These are phyloP conservation scores for Spheniscus humboldti DNA, from an alignment of 2,797 vertebrate species.

Conservation along the genomic window DNA sequence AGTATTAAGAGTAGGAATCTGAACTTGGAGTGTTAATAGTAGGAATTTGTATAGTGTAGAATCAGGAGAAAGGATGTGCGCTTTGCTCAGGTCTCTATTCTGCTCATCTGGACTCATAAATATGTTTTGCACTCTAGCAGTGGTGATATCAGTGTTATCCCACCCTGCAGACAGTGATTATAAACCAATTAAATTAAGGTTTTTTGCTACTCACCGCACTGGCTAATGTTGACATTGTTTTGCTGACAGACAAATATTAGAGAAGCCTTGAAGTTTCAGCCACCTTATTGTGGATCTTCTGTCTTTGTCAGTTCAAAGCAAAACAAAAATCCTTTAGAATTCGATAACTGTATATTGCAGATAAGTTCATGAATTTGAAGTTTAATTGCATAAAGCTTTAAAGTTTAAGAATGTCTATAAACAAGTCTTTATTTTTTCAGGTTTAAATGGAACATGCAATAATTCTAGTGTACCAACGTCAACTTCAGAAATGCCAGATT, in stretches of 20 bases:
- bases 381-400: not conserved
- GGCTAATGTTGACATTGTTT: not conserved
- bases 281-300: not conserved
- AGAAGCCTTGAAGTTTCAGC: not conserved
- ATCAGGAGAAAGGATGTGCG: not conserved
- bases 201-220: not conserved
- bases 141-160: not conserved
- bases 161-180: not conserved
- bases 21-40: not conserved
- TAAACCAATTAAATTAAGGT: not conserved
- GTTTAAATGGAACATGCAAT: slow-evolving; percentile 89
- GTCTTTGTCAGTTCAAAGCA: not conserved
- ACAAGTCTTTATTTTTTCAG: slow-evolving; percentile 65
- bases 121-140: not conserved
- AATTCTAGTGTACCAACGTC: slow-evolving; percentile 84
- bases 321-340: not conserved
- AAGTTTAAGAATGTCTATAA: not conserved
- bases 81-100: not conserved
- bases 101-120: not conserved
- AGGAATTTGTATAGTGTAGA: accelerated
- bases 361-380: not conserved
- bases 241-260: not conserved
- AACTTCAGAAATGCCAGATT: slow-evolving; percentile 89
- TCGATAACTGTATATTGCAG: not conserved
- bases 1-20: not conserved